Evolutionary conservation across 1,140 invertebrate species (phyloP), one percentile per base, ranked within the genome.

Genomic region (Heterodera schachtii): DNA sequence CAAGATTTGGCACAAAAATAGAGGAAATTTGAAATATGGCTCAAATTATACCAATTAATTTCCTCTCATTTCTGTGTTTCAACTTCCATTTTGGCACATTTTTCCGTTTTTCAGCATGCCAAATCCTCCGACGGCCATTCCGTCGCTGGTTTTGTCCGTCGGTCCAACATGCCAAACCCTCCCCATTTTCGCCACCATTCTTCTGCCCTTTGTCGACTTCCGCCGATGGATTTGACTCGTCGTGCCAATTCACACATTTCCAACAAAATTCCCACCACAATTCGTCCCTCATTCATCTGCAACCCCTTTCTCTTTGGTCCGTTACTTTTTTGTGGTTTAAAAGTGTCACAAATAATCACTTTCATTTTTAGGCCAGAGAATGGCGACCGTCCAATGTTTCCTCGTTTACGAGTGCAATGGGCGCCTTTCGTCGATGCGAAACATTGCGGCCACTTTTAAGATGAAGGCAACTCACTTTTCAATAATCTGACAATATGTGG

Each of bases 361-460:
- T 57, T 21, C 9, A 0, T 47, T 73, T 81, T 81, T n/a, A 81
- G 81, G 81, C 19, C 47, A 82, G 16, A 49, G 49, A 57, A 74
- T 57, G 19, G 81, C 81, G 9, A 73, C 78, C n/a, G 81, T 82
- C 6, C 81, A 82, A 19, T 82, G 81, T 52, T 82, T 82, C 21
- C 80, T 82, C n/a, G 75, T 78, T 43, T 49, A 80, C 9, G 81
- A 82, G 73, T 47, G 78, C 69, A 66, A 82, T 82, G 21, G 41
- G 5, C 52, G 19, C 60, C 73, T 74, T 47, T 52, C 52, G 21
- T 21, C 43, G 31, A 19, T 81, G 47, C 81, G 41, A 47, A 44
- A 64, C 9, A 82, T 82, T 43, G 78, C 80, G 31, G 80, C 81
- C 31, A 82, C 79, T 13, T 82, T 82, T 81, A 80, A 79, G 44